Evolutionary conservation across 2,888 invertebrate genomes (phyloP).

Genomic region (Melanargia galathea): DNA sequence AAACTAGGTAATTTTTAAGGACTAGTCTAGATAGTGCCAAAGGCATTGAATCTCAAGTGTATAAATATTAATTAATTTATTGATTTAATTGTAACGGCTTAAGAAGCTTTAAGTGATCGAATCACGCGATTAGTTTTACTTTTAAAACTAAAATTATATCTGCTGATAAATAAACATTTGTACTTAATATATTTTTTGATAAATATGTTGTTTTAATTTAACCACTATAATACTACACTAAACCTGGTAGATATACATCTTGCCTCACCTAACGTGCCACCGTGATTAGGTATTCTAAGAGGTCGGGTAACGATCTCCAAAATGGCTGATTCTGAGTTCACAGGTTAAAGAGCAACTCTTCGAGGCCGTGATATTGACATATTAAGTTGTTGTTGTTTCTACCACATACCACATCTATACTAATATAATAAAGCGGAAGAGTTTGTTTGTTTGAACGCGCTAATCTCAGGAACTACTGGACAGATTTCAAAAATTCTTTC

Average conservation of each 20-base stretch:
- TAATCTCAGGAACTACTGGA: no score
- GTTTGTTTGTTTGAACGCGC: no score
- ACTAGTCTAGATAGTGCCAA: slow-evolving; percentile 73
- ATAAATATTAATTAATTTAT: slow-evolving; percentile 50
- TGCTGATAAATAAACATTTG: slow-evolving; percentile 51
- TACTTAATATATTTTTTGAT: slow-evolving; percentile 56
- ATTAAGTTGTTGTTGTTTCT: no score
- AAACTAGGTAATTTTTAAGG: slow-evolving; percentile 38
- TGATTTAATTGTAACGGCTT: slow-evolving; percentile 56
- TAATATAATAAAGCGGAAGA: no score
- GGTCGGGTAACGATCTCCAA: no score
- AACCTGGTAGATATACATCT: background rate
- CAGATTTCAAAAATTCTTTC: no score
- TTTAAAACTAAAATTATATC: slow-evolving; percentile 41
- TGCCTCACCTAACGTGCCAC: no score
- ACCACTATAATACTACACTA: background rate
- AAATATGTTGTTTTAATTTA: slow-evolving; percentile 39
- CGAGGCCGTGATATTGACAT: no score
- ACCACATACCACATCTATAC: no score
- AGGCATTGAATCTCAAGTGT: slow-evolving; percentile 74
- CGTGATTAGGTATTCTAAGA: no score
- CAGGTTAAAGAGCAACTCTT: no score
- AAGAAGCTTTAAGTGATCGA: slow-evolving; percentile 68
- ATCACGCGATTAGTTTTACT: slow-evolving; percentile 57
- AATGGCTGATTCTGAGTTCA: no score